phyloP scores from a whole-genome alignment of 2,888 invertebrate species.

The Panzeria rudis region DNA sequence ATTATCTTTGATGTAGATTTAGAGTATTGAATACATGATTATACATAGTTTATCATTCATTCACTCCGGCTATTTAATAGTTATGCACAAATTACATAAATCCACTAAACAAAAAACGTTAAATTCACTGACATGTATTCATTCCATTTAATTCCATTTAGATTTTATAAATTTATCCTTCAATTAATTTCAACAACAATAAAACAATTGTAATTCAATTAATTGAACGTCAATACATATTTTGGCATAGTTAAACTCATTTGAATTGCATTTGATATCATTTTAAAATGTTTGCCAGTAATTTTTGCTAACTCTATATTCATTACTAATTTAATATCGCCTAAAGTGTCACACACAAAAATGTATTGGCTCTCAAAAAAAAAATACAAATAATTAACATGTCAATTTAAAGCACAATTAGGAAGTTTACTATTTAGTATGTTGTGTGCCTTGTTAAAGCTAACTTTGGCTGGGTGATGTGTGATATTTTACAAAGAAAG shows the following conservation, averaged over 20 bases:
- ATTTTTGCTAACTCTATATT: not conserved
- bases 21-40: too few relatives aligned
- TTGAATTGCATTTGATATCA: not conserved
- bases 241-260: not conserved
- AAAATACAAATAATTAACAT: not conserved
- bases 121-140: not conserved
- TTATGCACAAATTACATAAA: too few relatives aligned
- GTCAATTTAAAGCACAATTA: not conserved
- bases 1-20: too few relatives aligned
- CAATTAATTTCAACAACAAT: not conserved
- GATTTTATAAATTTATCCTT: not conserved
- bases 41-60: too few relatives aligned
- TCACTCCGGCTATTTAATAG: too few relatives aligned
- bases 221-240: not conserved
- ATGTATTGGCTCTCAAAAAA: not conserved
- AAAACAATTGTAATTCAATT: not conserved
- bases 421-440: not conserved
- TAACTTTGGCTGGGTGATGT: too few relatives aligned
- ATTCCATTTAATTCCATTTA: not conserved
- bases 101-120: not conserved
- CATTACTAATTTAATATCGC: too few relatives aligned
- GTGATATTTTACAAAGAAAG: not conserved
- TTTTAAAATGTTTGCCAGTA: not conserved
- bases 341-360: too few relatives aligned
- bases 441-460: not conserved